A percentile compares a stretch with the other conserved stretches of the same genome.
Conservation (phyloP, 2,888 invertebrate species). For the Subacronicta megacephala region DNA sequence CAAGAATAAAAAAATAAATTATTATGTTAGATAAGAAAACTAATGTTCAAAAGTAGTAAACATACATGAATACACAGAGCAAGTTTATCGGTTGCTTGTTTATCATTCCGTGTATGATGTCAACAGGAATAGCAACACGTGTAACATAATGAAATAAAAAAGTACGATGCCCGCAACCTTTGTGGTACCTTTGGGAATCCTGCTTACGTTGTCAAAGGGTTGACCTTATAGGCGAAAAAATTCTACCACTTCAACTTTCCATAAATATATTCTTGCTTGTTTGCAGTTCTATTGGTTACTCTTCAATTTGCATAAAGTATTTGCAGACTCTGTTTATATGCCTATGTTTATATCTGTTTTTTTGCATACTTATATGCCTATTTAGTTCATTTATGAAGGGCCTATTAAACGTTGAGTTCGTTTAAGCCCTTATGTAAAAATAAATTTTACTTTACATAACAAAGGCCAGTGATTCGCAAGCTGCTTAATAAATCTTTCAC, state of each 20-base stretch:
- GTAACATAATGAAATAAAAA: conserved; percentile 25
- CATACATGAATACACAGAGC: conserved; percentile 1
- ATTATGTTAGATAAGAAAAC: neutral
- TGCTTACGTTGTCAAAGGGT: conserved; percentile 24
- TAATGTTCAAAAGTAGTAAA: neutral
- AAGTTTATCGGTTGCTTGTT: neutral
- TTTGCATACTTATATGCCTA: no score
- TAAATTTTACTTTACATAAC: conserved; percentile 2
- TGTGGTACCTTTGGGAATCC: conserved; percentile 30
- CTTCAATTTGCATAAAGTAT: conserved; percentile 8
- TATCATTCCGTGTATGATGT: neutral
- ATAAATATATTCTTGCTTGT: conserved; percentile 17
- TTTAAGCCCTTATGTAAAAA: neutral
- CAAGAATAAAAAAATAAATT: conserved; percentile 1
- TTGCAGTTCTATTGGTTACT: conserved; percentile 16
- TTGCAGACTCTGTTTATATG: conserved; percentile 1
- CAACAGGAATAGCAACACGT: conserved; percentile 10
- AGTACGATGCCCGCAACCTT: conserved; percentile 26
- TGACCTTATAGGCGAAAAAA: conserved; percentile 23
- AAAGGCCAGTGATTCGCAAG: conserved; percentile 34
- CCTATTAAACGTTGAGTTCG: neutral
- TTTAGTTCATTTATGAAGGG: neutral
- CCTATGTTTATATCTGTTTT: no score
- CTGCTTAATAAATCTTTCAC: conserved; percentile 54
- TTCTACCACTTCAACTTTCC: conserved; percentile 23